Conservation (phyloP, 2,113 vertebrate genomes). For the Thomomys bottae region DNA sequence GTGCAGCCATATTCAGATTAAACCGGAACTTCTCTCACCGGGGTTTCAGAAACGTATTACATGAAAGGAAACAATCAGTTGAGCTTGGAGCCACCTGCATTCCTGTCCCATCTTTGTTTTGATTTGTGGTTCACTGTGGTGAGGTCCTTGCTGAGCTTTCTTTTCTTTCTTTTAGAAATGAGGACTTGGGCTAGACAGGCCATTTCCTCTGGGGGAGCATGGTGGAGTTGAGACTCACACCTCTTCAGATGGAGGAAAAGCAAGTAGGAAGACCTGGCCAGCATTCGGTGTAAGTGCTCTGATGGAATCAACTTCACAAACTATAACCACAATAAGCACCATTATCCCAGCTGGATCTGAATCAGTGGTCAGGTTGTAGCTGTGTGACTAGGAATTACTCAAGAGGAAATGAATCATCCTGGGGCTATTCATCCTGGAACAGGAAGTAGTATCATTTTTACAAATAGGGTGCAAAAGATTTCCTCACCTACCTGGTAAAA, state of each 20-base stretch:
- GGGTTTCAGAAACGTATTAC: slow-evolving; percentile 39
- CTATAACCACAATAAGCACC: too few relatives aligned
- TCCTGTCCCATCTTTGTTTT: neutral
- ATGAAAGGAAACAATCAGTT: neutral
- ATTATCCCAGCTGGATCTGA: neutral
- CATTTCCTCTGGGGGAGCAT: neutral
- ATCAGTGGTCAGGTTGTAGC: neutral
- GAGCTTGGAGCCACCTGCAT: neutral
- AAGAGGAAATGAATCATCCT: neutral
- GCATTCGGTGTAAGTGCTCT: too few relatives aligned
- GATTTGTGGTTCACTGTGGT: neutral
- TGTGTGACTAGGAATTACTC: neutral
- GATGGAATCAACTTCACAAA: neutral
- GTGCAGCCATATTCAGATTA: slow-evolving; percentile 9
- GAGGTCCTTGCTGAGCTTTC: neutral
- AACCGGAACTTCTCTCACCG: slow-evolving; percentile 38
- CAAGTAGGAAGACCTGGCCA: fast-evolving
- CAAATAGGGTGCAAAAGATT: neutral
- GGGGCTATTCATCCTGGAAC: neutral
- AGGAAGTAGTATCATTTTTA: neutral
- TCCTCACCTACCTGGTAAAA: neutral
- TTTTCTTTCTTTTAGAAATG: neutral
- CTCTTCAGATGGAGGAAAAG: neutral
- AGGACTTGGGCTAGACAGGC: neutral
- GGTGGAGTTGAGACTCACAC: fast-evolving